These are phyloP conservation scores for Meandrusa payeni DNA, from an alignment of 2,888 invertebrate species.

Conservation along the genomic window DNA sequence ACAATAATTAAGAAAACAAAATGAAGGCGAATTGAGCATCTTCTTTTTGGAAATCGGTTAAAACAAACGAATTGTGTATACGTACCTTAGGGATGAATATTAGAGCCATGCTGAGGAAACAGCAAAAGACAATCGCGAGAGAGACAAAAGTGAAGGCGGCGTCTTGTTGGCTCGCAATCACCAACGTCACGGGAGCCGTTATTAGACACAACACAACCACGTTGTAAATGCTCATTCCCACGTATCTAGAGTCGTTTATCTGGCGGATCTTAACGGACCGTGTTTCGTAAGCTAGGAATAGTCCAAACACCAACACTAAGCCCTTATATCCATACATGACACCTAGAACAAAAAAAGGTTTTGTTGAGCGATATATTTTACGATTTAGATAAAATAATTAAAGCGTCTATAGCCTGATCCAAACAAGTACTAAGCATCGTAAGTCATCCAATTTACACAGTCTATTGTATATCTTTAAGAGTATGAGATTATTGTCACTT, in stretches of 20 bases:
- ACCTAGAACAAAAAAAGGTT: conserved; percentile 81
- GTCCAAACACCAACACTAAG: conserved; percentile 96
- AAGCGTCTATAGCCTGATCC: too few species aligned
- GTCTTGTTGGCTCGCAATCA: conserved; percentile 98
- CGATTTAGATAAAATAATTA: conserved; percentile 33
- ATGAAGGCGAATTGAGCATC: too few species aligned
- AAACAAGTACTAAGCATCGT: too few species aligned
- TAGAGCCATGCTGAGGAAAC: conserved; percentile 98
- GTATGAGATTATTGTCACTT: too few species aligned
- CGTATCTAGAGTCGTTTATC: conserved; percentile 98
- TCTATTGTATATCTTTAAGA: too few species aligned
- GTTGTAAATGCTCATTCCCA: conserved; percentile 99
- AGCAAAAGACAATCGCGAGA: conserved; percentile 97
- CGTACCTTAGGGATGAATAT: conserved; percentile 98
- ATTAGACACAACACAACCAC: conserved; percentile 98
- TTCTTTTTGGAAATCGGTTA: too few species aligned
- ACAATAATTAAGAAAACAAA: too few species aligned
- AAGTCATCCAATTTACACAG: too few species aligned
- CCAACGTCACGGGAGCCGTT: conserved; percentile 98
- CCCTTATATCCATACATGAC: conserved; percentile 98
- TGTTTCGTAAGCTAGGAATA: conserved; percentile 99
- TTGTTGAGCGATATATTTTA: too few species aligned
- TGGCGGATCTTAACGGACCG: conserved; percentile 97
- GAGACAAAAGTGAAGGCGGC: conserved; percentile 98
- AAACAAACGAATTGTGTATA: too few species aligned